Evolutionary conservation across 2,113 vertebrate genomes (phyloP), one percentile per base, ranked within the genome.

Genomic region (Athene noctua): DNA sequence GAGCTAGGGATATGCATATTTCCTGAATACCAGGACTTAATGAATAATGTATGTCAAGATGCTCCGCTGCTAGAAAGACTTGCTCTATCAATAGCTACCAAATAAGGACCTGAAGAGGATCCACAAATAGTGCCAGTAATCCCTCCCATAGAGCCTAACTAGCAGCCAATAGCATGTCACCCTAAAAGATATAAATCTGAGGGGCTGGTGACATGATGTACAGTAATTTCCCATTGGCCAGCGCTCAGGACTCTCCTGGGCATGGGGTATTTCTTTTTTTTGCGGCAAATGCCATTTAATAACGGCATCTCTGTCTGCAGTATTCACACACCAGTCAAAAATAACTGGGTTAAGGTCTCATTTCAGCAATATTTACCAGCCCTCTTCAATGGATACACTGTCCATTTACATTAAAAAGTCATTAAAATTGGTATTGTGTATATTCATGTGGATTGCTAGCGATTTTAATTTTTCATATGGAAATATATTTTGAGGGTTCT

Each of bases 1-100:
- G 94, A 98, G 97, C 97, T 96, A 97, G 95, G 96, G 94, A 97
- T 97, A 97, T 97, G 98, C 98, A 98, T 98, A 97, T 98, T 98
- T 98, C 94, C 97, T 51, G 96, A 97, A 97, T 96, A 97, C 97
- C 82, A 96, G 94, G 92, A 96, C 96, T 97, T 98, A 97, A 98
- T 99, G 98, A 99, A 99, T 99, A 98, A 99, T 98, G 98, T 98
- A 99, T 98, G 98, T 97, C 97, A 98, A 98, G 98, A 98, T 98
- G 98, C 98, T 98, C 97, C 97, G 98, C 97, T 98, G 97, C 97
- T 97, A 98, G 97, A 97, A 98, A 98, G 97, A 97, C 97, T 96
- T 97, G 96, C 97, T 98, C 97, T 98, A 97, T 98, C 98, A 98
- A 98, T 97, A 98, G 98, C 98, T 98, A 98, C 98, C 98, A 99